Evolutionary conservation across 2,113 vertebrate species (phyloP).

Genomic region (Oryctolagus cuniculus): mOryCun1.1 NC_091438.1:102244501-102245000

Average conservation of each 20-base stretch:
- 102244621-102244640: conserved; percentile 10
- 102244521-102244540: background rate
- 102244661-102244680: conserved; percentile 9
- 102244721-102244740: background rate
- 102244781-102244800: background rate
- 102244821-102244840: conserved; percentile 31
- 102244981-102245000: background rate
- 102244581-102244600: background rate
- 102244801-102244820: background rate
- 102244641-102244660: background rate
- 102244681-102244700: background rate
- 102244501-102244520: background rate
- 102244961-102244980: background rate
- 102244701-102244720: conserved; percentile 6
- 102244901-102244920: conserved; percentile 28
- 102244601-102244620: conserved; percentile 11
- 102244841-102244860: background rate
- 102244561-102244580: background rate
- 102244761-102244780: background rate
- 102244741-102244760: background rate
- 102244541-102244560: background rate
- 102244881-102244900: background rate
- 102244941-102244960: background rate
- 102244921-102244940: background rate
- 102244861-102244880: background rate